Evolutionary conservation across 2,113 vertebrate species (phyloP).

Genomic region (zebrafish (Danio rerio)): DNA sequence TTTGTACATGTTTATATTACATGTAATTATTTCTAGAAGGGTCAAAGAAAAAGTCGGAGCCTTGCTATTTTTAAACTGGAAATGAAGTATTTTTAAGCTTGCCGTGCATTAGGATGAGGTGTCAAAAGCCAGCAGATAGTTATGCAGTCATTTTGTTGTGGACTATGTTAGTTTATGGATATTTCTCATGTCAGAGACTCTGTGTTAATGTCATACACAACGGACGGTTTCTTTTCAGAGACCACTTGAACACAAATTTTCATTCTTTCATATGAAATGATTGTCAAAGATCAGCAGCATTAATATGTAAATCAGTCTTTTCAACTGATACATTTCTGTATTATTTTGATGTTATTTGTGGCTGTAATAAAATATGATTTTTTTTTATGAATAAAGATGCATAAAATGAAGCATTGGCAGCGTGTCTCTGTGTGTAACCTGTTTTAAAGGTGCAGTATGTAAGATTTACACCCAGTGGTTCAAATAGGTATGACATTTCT

Average conservation of each 20-base stretch:
- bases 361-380: conserved; percentile 34
- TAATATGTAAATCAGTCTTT: conserved; percentile 19
- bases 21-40: conserved; percentile 14
- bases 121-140: conserved; percentile 3
- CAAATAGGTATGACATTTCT: no score
- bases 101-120: not conserved
- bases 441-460: no score
- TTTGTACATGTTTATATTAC: conserved; percentile 15
- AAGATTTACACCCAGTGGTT: no score
- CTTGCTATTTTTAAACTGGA: not conserved
- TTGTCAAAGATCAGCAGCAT: not conserved
- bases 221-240: not conserved
- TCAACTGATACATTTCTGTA: conserved; percentile 4
- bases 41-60: not conserved
- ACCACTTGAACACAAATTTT: not conserved
- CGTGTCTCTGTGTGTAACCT: not conserved
- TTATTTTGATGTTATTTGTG: conserved; percentile 36
- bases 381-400: conserved; percentile 37
- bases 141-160: not conserved
- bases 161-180: not conserved
- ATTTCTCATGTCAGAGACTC: not conserved
- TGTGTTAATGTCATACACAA: not conserved
- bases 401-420: not conserved
- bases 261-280: conserved; percentile 4
- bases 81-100: conserved; percentile 1